Conservation (phyloP, 1,140 invertebrate species). For the Kradibia gibbosae region DNA sequence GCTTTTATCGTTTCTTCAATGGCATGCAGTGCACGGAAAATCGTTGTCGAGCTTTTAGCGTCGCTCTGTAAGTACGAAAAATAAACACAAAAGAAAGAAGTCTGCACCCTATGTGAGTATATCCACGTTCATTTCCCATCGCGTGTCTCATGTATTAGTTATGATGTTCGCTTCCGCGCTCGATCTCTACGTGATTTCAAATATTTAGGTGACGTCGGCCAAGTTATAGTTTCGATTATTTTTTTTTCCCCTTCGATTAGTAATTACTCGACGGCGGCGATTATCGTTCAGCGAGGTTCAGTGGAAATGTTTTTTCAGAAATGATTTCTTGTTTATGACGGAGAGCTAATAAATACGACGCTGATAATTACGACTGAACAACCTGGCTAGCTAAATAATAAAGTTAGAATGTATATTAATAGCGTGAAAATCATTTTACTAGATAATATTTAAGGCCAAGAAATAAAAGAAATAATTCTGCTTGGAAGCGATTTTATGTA, state of each 20-base stretch:
- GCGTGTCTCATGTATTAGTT: constrained; percentile 29
- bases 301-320: not conserved
- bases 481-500: no score
- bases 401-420: no score
- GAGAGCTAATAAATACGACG: no score
- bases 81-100: not conserved
- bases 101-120: not conserved
- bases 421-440: no score
- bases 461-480: no score
- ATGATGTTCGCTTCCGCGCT: not conserved
- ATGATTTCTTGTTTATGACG: no score
- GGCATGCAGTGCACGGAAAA: constrained; percentile 16
- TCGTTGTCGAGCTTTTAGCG: constrained; percentile 14
- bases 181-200: constrained; percentile 35
- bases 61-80: not conserved
- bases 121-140: not conserved
- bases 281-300: not conserved
- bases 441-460: no score
- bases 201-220: constrained; percentile 37
- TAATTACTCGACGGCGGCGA: not conserved
- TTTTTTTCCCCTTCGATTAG: not conserved
- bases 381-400: no score
- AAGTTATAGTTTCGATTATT: constrained; percentile 9
- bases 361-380: no score
- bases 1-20: constrained; percentile 4